Conservation (phyloP, 2,113 vertebrate genomes). For the Eurypyga helias region DNA sequence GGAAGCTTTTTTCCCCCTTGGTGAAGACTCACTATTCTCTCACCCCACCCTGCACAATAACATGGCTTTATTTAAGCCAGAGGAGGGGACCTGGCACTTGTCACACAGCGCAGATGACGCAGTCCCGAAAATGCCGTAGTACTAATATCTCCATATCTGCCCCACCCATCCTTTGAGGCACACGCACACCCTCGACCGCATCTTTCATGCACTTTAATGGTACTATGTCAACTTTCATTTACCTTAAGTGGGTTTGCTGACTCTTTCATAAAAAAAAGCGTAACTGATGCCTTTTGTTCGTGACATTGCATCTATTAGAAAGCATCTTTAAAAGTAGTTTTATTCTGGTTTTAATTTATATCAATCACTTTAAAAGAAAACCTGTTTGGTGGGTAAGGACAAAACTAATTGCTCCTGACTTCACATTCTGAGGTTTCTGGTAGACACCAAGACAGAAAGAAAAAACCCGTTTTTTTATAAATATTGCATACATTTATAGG, state of each 20-base stretch:
- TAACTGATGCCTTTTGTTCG: neutral
- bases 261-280: conserved; percentile 28
- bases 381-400: neutral
- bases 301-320: neutral
- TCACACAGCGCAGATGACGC: conserved; percentile 32
- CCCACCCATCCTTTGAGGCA: conserved; percentile 54
- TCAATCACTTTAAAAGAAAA: neutral
- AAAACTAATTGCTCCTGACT: neutral
- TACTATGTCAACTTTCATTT: conserved; percentile 71
- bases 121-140: conserved; percentile 46
- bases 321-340: neutral
- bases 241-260: conserved; percentile 56
- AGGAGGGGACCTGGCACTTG: conserved; percentile 6
- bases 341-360: neutral
- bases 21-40: conserved; percentile 41
- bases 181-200: conserved; percentile 33
- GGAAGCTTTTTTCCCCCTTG: conserved; percentile 42
- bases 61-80: conserved; percentile 45
- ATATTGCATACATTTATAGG: neutral
- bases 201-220: conserved; percentile 57
- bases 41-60: conserved; percentile 56
- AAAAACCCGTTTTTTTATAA: neutral
- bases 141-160: conserved; percentile 23
- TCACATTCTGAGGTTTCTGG: neutral
- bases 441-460: neutral